Conservation (phyloP, 2,888 invertebrate species). For the Drosophila paramelanica region DNA sequence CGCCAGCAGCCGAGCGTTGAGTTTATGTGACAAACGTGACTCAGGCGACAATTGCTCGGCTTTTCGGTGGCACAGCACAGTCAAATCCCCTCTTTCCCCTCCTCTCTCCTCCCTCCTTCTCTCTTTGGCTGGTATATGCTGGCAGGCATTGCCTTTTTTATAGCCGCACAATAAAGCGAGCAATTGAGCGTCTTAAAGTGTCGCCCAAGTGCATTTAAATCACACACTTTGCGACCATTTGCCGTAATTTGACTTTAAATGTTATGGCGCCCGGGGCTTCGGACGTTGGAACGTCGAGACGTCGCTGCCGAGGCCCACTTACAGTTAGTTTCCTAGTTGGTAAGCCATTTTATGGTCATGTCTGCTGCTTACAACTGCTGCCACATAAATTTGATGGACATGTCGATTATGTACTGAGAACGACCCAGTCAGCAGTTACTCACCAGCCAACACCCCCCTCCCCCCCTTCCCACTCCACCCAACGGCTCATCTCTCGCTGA, state of each 20-base stretch:
- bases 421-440: slow-evolving; percentile 36
- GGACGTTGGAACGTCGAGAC: background rate
- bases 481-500: slow-evolving; percentile 11
- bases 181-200: slow-evolving; percentile 82
- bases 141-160: slow-evolving; percentile 67
- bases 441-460: background rate
- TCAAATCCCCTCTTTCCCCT: background rate
- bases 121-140: background rate
- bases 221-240: slow-evolving; percentile 83
- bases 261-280: slow-evolving; percentile 63
- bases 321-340: slow-evolving; percentile 70
- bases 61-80: slow-evolving; percentile 49
- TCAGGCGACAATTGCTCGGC: slow-evolving; percentile 78
- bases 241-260: slow-evolving; percentile 82
- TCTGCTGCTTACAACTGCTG: slow-evolving; percentile 65
- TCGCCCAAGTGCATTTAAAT: slow-evolving; percentile 83
- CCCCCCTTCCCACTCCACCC: too few species aligned
- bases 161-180: slow-evolving; percentile 79
- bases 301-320: slow-evolving; percentile 5
- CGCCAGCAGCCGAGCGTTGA: slow-evolving; percentile 74
- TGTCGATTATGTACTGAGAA: slow-evolving; percentile 74
- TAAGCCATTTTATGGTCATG: slow-evolving; percentile 74
- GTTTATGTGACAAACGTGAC: slow-evolving; percentile 82
- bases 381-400: slow-evolving; percentile 79
- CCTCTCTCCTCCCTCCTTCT: background rate